Conservation (phyloP, 37 sponge, comb jelly and placozoan genomes). For the Halisarca cf. caerulea region DNA sequence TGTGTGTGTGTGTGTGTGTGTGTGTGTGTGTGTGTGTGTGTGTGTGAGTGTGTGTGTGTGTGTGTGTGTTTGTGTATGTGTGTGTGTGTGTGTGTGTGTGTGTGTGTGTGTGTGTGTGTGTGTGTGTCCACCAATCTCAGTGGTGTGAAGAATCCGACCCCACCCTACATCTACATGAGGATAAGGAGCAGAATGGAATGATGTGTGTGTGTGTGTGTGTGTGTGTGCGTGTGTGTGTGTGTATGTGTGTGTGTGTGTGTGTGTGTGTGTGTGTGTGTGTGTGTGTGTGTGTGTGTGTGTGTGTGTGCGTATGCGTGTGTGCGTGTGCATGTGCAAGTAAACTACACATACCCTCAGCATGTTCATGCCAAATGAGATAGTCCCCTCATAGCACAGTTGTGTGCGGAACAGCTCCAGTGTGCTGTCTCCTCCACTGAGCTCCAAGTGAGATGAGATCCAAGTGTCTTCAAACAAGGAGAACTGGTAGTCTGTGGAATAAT, state of each 20-base stretch:
- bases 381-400: slow-evolving; percentile 67
- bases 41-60: neutral
- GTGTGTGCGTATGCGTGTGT: neutral
- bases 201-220: neutral
- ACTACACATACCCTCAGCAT: slow-evolving; percentile 48
- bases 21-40: neutral
- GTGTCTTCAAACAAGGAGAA: slow-evolving; percentile 70
- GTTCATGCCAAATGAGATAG: slow-evolving; percentile 57
- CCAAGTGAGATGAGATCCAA: slow-evolving; percentile 38
- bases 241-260: neutral
- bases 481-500: slow-evolving; percentile 48
- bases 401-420: slow-evolving; percentile 47
- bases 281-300: no score
- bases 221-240: neutral
- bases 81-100: neutral
- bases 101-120: neutral
- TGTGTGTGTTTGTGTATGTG: no score
- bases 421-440: slow-evolving; percentile 40
- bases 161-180: no score
- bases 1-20: no score
- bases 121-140: no score
- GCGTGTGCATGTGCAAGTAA: neutral
- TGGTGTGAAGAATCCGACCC: no score
- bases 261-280: neutral
- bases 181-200: no score